Evolutionary conservation across 2,797 vertebrate genomes (phyloP).

Genomic region (Sphenopsis melanotis): DNA sequence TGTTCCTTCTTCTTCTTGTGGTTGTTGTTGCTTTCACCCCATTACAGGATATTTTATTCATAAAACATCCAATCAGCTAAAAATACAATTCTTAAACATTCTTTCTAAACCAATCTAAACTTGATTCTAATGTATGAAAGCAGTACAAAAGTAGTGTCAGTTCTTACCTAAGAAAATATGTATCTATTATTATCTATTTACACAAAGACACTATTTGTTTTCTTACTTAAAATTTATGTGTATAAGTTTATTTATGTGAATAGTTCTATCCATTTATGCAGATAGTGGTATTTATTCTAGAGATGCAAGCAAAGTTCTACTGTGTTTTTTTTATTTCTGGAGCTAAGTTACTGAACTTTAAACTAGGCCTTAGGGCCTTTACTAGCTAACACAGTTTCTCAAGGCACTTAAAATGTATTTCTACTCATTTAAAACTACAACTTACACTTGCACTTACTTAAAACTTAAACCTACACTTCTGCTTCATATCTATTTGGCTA

Average conservation of each 20-base stretch:
- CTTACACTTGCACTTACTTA: background rate
- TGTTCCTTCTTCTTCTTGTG: background rate
- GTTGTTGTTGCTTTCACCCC: background rate
- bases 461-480: background rate
- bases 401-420: background rate
- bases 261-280: background rate
- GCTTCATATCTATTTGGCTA: background rate
- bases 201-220: background rate
- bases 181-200: background rate
- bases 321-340: background rate
- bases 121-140: background rate
- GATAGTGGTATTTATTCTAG: fast-evolving
- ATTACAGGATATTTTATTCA: background rate
- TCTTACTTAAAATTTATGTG: background rate
- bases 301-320: background rate
- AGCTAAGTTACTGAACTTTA: background rate
- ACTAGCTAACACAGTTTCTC: background rate
- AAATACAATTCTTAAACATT: background rate
- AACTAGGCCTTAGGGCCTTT: background rate
- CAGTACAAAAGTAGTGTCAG: background rate
- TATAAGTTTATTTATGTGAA: background rate
- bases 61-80: background rate
- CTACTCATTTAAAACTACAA: background rate
- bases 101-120: background rate
- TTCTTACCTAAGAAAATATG: background rate